Evolutionary conservation across 2,888 invertebrate species (phyloP), one percentile per base, ranked within the genome.

Genomic region (Hydraecia micacea): DNA sequence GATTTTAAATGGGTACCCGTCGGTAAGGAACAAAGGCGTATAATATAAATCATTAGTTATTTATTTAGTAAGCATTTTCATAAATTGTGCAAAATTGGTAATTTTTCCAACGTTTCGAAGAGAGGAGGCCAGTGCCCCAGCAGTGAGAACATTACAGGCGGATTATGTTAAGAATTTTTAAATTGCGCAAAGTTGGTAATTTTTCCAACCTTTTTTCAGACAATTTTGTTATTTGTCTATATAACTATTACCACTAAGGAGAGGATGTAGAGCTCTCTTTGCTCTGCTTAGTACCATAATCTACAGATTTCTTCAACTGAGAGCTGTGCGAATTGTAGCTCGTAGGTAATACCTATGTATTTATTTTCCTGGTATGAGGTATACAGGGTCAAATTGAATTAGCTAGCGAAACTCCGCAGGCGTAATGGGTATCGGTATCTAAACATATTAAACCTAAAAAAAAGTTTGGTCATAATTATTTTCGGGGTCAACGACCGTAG

Each of bases 1-100:
- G 84, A 88, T 90, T 92, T 90, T 73, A 79, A 90, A 86, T 89
- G 90, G 87, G 82, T 88, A 90, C 87, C 89, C 90, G 15, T 90
- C 87, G 89, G 88, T 79, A 71, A 77, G 79, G 86, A 80, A 87
- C 87, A 84, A 85, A 84, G 77, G 71, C 25, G 3, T 36, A 68
- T n/a, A 15, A 1, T 39, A 68, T 62, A 71, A 66, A 68, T 74
- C 13, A 79, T 65, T 74, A 21, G 5, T 36, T 25, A 83, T 75
- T 32, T 32, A 32, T 42, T 5, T 5, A 66, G 32, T 52, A 68
- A 74, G 25, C 25, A 49, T 81, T 55, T 32, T 58, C 8, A 18
- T 39, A 52, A 49, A n/a, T 75, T 42, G 21, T 32, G 60, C 15
- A 42, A 46, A 58, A 3, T 68, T 39, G 18, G 13, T 42, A 18